Evolutionary conservation across 1,140 invertebrate genomes (phyloP).

Genomic region (Glossosoma conforme): DNA sequence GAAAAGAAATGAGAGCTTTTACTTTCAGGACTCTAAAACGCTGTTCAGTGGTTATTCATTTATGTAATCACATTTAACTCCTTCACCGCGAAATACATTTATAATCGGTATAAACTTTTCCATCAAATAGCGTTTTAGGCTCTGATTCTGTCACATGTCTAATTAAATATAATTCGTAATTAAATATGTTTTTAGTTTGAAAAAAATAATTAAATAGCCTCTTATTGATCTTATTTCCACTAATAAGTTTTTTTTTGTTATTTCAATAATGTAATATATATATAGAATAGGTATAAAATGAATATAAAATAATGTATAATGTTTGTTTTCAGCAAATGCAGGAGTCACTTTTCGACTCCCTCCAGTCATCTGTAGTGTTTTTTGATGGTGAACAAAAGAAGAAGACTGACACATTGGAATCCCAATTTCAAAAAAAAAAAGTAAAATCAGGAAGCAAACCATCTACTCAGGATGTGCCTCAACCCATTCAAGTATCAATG

Average conservation of each 20-base stretch:
- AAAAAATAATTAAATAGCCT: too few species aligned
- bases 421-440: slow-evolving; percentile 53
- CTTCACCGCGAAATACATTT: too few species aligned
- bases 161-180: too few species aligned
- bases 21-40: too few species aligned
- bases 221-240: too few species aligned
- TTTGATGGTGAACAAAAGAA: slow-evolving; percentile 58
- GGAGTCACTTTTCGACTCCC: slow-evolving; percentile 49
- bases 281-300: neutral
- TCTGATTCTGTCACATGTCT: too few species aligned
- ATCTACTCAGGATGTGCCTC: slow-evolving; percentile 38
- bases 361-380: slow-evolving; percentile 56
- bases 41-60: too few species aligned
- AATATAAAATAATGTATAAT: neutral
- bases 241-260: neutral
- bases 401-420: slow-evolving; percentile 50
- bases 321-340: slow-evolving; percentile 53
- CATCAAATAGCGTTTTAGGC: too few species aligned
- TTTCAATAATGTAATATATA: neutral
- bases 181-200: too few species aligned
- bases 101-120: too few species aligned
- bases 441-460: slow-evolving; percentile 42
- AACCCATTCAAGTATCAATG: slow-evolving; percentile 48
- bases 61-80: too few species aligned
- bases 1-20: too few species aligned